Evolutionary conservation across 1,140 invertebrate genomes (phyloP).

Genomic region (Camponotus floridanus): DNA sequence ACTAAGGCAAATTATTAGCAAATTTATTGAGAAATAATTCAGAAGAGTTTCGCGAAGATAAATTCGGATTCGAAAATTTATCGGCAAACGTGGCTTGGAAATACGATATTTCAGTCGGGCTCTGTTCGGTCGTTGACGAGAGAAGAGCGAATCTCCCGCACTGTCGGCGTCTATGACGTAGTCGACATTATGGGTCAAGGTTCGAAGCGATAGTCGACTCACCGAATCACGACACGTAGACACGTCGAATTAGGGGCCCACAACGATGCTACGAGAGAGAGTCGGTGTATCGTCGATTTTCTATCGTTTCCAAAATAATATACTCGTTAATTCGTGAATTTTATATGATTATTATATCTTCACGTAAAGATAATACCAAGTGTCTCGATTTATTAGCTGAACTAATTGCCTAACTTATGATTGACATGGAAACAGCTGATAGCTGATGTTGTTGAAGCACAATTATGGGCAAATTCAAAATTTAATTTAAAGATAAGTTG

Average conservation of each 20-base stretch:
- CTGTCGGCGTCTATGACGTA: constrained; percentile 52
- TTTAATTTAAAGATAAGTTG: constrained; percentile 1
- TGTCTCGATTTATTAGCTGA: neutral
- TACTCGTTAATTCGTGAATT: neutral
- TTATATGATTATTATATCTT: neutral
- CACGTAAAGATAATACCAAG: neutral
- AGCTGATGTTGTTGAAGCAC: neutral
- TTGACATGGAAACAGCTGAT: constrained; percentile 47
- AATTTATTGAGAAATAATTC: neutral
- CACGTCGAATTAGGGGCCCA: constrained; percentile 64
- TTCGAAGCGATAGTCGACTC: constrained; percentile 71
- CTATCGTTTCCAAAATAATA: neutral
- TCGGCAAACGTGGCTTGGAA: neutral
- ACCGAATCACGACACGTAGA: constrained; percentile 64
- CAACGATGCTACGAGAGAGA: constrained; percentile 21
- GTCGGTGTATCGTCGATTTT: neutral
- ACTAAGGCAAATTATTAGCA: neutral
- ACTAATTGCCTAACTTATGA: neutral
- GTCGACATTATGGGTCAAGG: constrained; percentile 76
- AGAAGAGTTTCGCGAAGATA: neutral
- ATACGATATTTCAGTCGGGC: constrained; percentile 13
- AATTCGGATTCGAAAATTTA: neutral
- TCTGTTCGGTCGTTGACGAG: constrained; percentile 32
- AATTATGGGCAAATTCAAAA: neutral
- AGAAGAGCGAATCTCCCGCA: constrained; percentile 27